A percentile compares a stretch with the other conserved stretches of the same genome.
Evolutionary conservation across 2,113 vertebrate species (phyloP).

Genomic region (Psephotus haematonotus): DNA sequence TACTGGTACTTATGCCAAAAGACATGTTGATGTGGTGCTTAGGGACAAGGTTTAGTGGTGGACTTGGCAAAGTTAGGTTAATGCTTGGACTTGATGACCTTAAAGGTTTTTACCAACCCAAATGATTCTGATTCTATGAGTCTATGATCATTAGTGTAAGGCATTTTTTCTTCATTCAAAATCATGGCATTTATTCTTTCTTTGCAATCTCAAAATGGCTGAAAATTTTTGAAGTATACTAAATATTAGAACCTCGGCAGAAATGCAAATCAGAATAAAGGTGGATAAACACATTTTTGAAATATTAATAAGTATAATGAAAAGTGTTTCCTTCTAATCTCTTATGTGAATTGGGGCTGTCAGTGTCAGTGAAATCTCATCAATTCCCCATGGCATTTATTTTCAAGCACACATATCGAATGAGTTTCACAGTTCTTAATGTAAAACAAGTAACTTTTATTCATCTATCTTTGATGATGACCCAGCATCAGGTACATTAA

Average conservation of each 20-base stretch:
- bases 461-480: not conserved
- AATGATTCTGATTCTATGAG: not conserved
- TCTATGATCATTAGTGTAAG: not conserved
- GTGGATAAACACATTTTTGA: not conserved
- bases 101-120: not conserved
- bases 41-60: not conserved
- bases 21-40: not conserved
- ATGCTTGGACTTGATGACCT: not conserved
- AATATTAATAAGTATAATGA: slow-evolving; percentile 18
- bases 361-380: not conserved
- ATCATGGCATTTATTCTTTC: not conserved
- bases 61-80: not conserved
- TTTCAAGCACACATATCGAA: not conserved
- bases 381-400: not conserved
- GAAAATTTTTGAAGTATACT: slow-evolving; percentile 9
- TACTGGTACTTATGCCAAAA: not conserved
- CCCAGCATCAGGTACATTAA: not conserved
- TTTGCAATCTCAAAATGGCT: not conserved
- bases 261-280: not conserved
- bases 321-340: not conserved
- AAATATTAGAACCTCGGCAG: not conserved
- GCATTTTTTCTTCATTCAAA: slow-evolving; percentile 16
- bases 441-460: not conserved
- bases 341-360: not conserved
- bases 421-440: not conserved